Evolutionary conservation across 2,888 invertebrate species (phyloP).

Genomic region (Amphipoea oculea): DNA sequence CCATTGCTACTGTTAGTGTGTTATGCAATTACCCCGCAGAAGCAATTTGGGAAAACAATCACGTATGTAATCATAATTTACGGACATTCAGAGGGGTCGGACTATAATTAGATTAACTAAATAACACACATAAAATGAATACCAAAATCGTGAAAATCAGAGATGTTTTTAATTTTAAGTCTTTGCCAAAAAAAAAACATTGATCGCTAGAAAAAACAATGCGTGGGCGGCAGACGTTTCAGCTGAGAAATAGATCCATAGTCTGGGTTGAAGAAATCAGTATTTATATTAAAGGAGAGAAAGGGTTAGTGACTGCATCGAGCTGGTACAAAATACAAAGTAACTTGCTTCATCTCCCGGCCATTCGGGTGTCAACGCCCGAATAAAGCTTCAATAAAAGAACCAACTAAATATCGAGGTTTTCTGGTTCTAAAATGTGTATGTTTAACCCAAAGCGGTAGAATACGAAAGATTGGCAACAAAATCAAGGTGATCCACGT

Average conservation of each 20-base stretch:
- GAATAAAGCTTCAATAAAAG: constrained; percentile 29
- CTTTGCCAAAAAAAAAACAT: constrained; percentile 14
- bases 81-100: constrained; percentile 1
- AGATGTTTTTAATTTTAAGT: constrained; percentile 25
- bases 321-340: constrained; percentile 34
- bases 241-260: constrained; percentile 33
- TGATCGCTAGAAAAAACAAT: constrained; percentile 33
- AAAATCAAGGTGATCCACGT: constrained; percentile 30
- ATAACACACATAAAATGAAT: constrained; percentile 29
- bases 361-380: constrained; percentile 54
- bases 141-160: constrained; percentile 10
- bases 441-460: constrained; percentile 19
- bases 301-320: constrained; percentile 47
- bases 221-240: constrained; percentile 46
- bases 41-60: constrained; percentile 34
- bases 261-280: constrained; percentile 31
- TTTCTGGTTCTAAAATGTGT: constrained; percentile 29
- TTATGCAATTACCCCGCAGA: constrained; percentile 1
- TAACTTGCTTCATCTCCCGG: constrained; percentile 26
- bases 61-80: constrained; percentile 27
- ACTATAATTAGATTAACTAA: constrained; percentile 35
- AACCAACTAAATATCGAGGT: constrained; percentile 23
- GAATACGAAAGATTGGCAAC: constrained; percentile 50
- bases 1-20: no score
- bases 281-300: constrained; percentile 37